These are phyloP conservation scores for Nycticorax nycticorax DNA, from an alignment of 2,113 vertebrate species.

Conservation along the genomic window DNA sequence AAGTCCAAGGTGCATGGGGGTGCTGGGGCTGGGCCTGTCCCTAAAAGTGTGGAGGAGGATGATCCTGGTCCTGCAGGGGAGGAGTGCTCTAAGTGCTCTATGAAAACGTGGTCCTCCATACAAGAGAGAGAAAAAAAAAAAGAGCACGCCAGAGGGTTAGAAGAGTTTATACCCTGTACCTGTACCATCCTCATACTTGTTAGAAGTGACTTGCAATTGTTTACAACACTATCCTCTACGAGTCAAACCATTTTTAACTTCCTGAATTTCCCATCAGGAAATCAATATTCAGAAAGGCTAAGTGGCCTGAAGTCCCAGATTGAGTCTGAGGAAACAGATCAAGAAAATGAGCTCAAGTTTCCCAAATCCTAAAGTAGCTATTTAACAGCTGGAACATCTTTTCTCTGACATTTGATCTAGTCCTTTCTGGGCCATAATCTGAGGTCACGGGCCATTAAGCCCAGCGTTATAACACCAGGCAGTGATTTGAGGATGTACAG, in stretches of 20 bases:
- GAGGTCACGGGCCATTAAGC: neutral
- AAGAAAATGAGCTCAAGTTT: neutral
- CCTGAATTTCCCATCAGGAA: neutral
- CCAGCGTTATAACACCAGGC: neutral
- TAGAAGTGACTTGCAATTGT: neutral
- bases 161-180: neutral
- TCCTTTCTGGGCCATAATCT: slow-evolving; percentile 31
- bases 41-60: neutral
- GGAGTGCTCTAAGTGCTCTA: neutral
- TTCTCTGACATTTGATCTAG: neutral
- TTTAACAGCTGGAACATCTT: slow-evolving; percentile 23
- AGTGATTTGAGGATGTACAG: neutral
- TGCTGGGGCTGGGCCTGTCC: neutral
- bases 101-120: neutral
- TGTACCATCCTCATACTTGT: neutral
- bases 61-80: neutral
- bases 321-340: neutral
- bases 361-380: neutral
- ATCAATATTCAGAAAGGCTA: neutral
- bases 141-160: neutral
- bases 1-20: neutral
- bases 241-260: neutral
- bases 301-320: neutral
- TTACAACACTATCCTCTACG: neutral
- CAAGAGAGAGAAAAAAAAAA: neutral